Conservation (phyloP, 2,113 vertebrate genomes). For the Phyllostomus hastatus region DNA sequence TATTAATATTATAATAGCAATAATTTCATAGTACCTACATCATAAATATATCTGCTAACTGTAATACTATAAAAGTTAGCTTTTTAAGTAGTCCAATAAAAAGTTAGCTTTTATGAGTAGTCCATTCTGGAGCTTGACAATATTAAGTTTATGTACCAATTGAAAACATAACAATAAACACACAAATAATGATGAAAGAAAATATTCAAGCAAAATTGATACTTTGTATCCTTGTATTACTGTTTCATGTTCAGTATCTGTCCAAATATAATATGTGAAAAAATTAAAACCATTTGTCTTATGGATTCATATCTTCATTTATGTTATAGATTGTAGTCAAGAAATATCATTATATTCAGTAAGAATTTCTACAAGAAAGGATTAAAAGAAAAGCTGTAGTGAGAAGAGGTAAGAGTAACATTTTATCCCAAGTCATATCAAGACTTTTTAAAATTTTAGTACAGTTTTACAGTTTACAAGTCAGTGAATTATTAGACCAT, state of each 20-base stretch:
- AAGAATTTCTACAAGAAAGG: background rate
- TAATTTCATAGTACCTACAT: background rate
- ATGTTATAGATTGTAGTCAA: background rate
- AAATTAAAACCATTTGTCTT: background rate
- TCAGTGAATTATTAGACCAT: background rate
- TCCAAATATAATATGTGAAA: background rate
- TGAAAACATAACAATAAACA: background rate
- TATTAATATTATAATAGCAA: background rate
- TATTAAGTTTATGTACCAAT: background rate
- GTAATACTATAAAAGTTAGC: background rate
- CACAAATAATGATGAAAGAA: background rate
- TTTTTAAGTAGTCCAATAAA: background rate
- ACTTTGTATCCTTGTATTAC: background rate
- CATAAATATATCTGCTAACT: background rate
- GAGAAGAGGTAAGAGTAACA: background rate
- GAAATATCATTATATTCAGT: background rate
- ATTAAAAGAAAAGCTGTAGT: background rate
- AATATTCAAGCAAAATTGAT: background rate
- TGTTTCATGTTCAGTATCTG: background rate
- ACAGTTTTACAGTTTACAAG: background rate
- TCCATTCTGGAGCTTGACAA: background rate
- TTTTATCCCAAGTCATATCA: background rate
- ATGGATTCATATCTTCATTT: background rate
- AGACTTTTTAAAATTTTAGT: background rate
- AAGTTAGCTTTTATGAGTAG: background rate